Evolutionary conservation across 2,113 vertebrate species (phyloP), one percentile per base, ranked within the genome.

Genomic region (Oreochromis spilurus): DNA sequence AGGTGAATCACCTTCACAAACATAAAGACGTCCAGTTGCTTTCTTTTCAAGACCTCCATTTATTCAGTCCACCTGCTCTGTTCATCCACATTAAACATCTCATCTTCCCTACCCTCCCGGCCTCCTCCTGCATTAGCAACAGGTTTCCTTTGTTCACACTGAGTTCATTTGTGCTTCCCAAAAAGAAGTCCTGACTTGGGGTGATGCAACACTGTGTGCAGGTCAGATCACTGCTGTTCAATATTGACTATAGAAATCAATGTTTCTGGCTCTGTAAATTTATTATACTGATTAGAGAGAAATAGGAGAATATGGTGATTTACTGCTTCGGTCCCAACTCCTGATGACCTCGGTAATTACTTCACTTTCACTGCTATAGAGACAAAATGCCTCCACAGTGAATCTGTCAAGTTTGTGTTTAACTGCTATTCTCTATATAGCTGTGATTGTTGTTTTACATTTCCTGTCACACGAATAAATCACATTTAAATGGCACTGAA

Each of bases 221-320:
- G 48, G 29, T 45, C 17, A 10, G 67, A 82, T 91, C 89, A 26
- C 67, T 89, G 57, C 14, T 36, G 82, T 85, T 85, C 60, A 91
- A 58, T 91, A 77, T 87, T 88, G 79, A 88, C 84, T 21, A 9
- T 60, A 79, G 83, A 81, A 81, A 87, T 87, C 86, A 67, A 52
- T 21, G 26, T 55, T 40, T 40, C 17, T 43, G 81, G 57, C 40
- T 83, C 62, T n/a, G 2, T 29, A 1, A 62, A 29, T 54, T 82
- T 45, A 48, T 62, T 29, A 11, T 2, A 10, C 17, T 29, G 29
- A 72, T 79, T 4, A 43, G 58, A 34, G 58, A 87, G 53, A 57
- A 14, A 57, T 12, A 60, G 21, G 17, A 12, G 24, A 50, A 50
- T 13, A 48, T 83, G 19, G 54, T 36, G 10, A 65, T 75, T 70